These are phyloP conservation scores for Danio aesculapii DNA, from an alignment of 2,797 vertebrate species.

Conservation along the genomic window DNA sequence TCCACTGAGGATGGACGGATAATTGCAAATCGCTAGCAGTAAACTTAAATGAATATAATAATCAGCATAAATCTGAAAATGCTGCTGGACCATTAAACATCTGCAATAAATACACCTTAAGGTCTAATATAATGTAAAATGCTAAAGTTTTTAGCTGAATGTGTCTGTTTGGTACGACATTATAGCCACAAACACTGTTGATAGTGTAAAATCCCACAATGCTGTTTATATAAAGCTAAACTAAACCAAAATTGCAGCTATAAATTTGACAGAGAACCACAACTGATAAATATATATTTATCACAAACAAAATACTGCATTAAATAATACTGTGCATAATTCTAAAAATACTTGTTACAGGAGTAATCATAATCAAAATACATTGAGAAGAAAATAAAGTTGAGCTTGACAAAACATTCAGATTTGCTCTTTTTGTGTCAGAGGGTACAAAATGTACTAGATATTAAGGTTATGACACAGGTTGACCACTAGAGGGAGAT, in stretches of 20 bases:
- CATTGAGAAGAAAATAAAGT: too few species aligned
- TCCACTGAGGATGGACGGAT: neutral
- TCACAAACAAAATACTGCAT: neutral
- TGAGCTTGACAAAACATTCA: too few species aligned
- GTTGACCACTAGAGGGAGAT: conserved; percentile 37
- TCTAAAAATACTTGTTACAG: neutral
- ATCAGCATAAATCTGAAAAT: neutral
- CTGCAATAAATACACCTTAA: neutral
- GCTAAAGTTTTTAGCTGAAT: neutral
- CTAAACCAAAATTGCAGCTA: neutral
- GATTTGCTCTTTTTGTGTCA: neutral
- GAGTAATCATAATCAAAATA: neutral
- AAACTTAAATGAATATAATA: conserved; percentile 14
- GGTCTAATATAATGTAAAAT: neutral
- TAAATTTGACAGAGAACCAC: neutral
- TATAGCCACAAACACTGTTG: conserved; percentile 41
- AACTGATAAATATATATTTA: neutral
- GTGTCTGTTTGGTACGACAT: conserved; percentile 44
- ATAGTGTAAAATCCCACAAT: neutral
- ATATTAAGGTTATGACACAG: neutral
- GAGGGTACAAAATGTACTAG: neutral
- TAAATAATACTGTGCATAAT: neutral
- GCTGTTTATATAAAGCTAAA: conserved; percentile 34
- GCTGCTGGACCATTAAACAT: neutral
- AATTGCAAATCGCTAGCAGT: neutral